These are phyloP conservation scores for Apistogramma diplotaenia DNA, from an alignment of 2,113 vertebrate genomes.

Conservation along the genomic window DNA sequence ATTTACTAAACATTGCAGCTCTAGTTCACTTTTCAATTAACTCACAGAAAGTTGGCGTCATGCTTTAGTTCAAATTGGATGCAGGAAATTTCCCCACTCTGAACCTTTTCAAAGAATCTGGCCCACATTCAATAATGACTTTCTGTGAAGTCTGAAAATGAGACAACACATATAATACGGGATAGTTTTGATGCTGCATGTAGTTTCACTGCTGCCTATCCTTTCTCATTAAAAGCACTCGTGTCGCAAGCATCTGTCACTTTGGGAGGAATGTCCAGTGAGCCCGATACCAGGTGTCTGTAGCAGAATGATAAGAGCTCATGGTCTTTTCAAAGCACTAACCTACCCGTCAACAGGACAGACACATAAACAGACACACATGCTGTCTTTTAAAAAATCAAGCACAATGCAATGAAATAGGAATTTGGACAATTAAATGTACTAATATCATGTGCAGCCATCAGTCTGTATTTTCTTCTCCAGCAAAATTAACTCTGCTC, in stretches of 20 bases:
- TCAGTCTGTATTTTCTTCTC: not conserved
- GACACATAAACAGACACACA: not conserved
- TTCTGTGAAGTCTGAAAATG: slow-evolving; percentile 15
- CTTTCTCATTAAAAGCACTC: slow-evolving; percentile 5
- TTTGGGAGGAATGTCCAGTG: slow-evolving; percentile 42
- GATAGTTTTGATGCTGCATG: slow-evolving; percentile 19
- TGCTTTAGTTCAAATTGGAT: not conserved
- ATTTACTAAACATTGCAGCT: not conserved
- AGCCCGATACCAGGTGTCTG: slow-evolving; percentile 11
- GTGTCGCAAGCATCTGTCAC: slow-evolving; percentile 42
- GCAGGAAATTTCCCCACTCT: not conserved
- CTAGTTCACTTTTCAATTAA: not conserved
- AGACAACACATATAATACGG: slow-evolving; percentile 8
- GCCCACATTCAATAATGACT: slow-evolving; percentile 1
- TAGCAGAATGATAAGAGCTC: slow-evolving; percentile 42
- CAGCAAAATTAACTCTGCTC: not conserved
- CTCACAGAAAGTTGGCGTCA: not conserved
- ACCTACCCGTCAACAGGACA: slow-evolving; percentile 18
- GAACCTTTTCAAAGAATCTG: not conserved
- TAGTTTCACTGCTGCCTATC: slow-evolving; percentile 24
- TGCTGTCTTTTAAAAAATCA: not conserved
- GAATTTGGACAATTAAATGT: not conserved
- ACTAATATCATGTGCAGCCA: not conserved
- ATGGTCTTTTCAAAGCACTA: slow-evolving; percentile 28
- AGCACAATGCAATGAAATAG: slow-evolving; percentile 3